Conservation (phyloP, 2,888 invertebrate genomes). For the Polymixis lichenea region DNA sequence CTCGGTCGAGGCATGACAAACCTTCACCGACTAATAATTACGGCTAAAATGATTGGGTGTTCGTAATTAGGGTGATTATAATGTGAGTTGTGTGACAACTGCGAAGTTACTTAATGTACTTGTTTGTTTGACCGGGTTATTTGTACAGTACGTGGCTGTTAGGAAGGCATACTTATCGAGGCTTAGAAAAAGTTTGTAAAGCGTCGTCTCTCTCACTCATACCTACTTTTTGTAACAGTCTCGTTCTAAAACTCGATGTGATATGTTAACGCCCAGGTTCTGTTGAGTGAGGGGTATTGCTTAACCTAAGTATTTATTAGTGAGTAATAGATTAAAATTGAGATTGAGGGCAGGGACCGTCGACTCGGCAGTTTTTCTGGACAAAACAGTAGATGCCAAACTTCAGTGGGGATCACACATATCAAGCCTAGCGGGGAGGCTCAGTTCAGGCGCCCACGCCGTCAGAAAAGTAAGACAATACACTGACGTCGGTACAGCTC, state of each 20-base stretch:
- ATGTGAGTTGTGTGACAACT: slow-evolving; percentile 38
- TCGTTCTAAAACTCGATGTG: neutral
- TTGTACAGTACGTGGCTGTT: neutral
- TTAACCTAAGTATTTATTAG: neutral
- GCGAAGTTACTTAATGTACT: slow-evolving; percentile 17
- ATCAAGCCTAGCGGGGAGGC: no score
- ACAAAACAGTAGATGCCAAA: no score
- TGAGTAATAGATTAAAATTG: no score
- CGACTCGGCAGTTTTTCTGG: no score
- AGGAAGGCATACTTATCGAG: neutral
- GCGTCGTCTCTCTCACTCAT: no score
- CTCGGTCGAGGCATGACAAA: slow-evolving; percentile 46
- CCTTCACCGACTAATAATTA: slow-evolving; percentile 50
- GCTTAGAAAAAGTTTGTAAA: neutral
- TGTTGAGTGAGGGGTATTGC: no score
- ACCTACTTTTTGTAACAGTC: no score
- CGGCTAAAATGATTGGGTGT: slow-evolving; percentile 56
- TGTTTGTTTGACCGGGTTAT: slow-evolving; percentile 41
- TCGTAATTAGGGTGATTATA: slow-evolving; percentile 57
- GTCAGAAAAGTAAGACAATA: no score
- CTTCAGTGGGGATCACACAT: no score
- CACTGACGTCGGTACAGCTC: no score
- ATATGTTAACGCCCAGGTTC: neutral
- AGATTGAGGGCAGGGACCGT: no score
- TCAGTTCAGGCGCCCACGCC: no score